Percentiles rank a stretch among this genome's conserved stretches.
Conservation (phyloP, 2,888 invertebrate genomes). For the Ashinkailepas kermadecensis region DNA sequence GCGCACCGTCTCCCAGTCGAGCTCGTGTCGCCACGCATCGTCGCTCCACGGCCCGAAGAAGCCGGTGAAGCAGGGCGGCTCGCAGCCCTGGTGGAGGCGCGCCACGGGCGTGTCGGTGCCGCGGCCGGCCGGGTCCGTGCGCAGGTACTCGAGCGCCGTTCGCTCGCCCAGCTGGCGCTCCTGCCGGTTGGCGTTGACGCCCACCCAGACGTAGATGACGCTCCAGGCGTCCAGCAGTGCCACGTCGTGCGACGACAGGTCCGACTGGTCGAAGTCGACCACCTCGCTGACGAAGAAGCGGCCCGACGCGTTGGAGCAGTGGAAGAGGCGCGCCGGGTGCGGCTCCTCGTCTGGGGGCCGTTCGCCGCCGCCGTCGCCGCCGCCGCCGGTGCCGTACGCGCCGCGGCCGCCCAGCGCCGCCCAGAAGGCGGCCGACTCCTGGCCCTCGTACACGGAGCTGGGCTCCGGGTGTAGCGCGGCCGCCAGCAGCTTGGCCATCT, state of each 20-base stretch:
- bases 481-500: conserved; percentile 82
- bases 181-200: conserved; percentile 58
- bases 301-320: conserved; percentile 19
- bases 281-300: conserved; percentile 62
- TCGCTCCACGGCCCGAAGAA: conserved; percentile 84
- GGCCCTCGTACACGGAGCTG: conserved; percentile 66
- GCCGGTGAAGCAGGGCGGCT: conserved; percentile 86
- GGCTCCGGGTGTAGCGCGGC: conserved; percentile 54
- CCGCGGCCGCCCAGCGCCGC: conserved; percentile 62
- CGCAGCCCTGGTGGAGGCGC: conserved; percentile 70
- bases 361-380: conserved; percentile 49
- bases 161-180: conserved; percentile 57
- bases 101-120: conserved; percentile 70
- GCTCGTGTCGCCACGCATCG: conserved; percentile 66
- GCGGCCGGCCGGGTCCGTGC: conserved; percentile 68
- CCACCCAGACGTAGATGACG: conserved; percentile 78
- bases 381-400: conserved; percentile 47
- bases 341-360: conserved; percentile 38
- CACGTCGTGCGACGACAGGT: conserved; percentile 73
- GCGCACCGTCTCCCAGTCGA: conserved; percentile 3
- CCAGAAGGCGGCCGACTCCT: conserved; percentile 61
- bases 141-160: conserved; percentile 57
- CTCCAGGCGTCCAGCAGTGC: conserved; percentile 76
- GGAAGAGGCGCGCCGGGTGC: conserved; percentile 53
- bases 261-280: conserved; percentile 70